Base-by-base conservation (phyloP, 1,140 invertebrate species). In the Diabrotica undecimpunctata region DNA sequence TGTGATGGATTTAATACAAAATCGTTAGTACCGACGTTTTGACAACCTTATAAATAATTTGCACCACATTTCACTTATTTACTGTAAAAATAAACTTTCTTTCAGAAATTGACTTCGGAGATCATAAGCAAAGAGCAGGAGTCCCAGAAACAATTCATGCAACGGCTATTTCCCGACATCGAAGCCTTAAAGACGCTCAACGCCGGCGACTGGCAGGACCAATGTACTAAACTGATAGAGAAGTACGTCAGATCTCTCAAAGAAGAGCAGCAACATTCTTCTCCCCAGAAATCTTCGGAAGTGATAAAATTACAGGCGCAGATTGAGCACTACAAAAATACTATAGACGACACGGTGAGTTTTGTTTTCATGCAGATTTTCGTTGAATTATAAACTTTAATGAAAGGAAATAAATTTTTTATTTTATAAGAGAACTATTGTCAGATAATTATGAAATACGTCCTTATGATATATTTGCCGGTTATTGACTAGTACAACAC, bases 311-410 rank as follows among this genome's bases (percentile, higher is more conserved):
- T 91, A 64, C 85, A 89, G 70, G 77, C 79, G 12, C 82, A 88
- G 74, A 84, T 90, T 36, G 82, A 84, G 46, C 85, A 91, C 77
- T 91, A 91, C 72, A 88, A 91, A 73, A 84, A 80, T 74, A 86
- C 91, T 65, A 89, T 92, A 66, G 84, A 86, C 54, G 88, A 91
- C 72, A 91, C 90, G 69, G 90, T 91, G 80, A 79, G 82, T 80
- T 8, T 70, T 56, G 14, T 50, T 69, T n/a, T n/a, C n/a, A n/a
- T n/a, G n/a, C n/a, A n/a, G n/a, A n/a, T n/a, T n/a, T n/a, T n/a
- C n/a, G n/a, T n/a, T n/a, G n/a, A n/a, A n/a, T n/a, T n/a, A n/a
- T n/a, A n/a, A n/a, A n/a, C n/a, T n/a, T n/a, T n/a, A n/a, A n/a
- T n/a, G n/a, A n/a, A n/a, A n/a, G n/a, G n/a, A n/a, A n/a, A n/a